Percentiles rank a stretch among this genome's conserved stretches.
phyloP scores from a whole-genome alignment of 2,113 vertebrate species.

The Lathamus discolor region DNA sequence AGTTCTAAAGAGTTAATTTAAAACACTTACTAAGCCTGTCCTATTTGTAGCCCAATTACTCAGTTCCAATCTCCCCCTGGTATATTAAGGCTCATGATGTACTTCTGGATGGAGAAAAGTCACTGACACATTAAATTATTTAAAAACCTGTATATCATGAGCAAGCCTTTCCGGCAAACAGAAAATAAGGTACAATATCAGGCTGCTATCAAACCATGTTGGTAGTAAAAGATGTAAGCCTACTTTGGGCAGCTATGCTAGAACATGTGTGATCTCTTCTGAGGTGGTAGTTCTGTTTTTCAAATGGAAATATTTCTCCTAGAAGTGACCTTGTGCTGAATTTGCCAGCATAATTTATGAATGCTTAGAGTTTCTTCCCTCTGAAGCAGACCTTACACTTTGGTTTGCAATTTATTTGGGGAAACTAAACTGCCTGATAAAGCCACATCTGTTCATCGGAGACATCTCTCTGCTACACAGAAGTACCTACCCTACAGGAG shows the following conservation, averaged over 20 bases:
- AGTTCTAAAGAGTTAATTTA: background rate
- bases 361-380: background rate
- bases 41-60: background rate
- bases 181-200: background rate
- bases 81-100: background rate
- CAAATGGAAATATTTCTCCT: background rate
- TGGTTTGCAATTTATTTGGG: background rate
- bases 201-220: background rate
- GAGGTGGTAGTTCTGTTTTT: background rate
- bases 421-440: background rate
- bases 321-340: background rate
- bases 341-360: background rate
- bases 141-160: rapidly evolving
- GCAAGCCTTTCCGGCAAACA: background rate
- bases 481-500: background rate
- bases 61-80: background rate
- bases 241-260: background rate
- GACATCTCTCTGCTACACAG: background rate
- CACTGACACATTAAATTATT: background rate
- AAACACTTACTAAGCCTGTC: background rate
- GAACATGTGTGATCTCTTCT: background rate
- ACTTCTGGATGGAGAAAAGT: background rate
- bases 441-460: background rate
- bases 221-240: background rate
- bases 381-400: background rate